These are phyloP conservation scores for Hypselothyrea guttata DNA, from an alignment of 2,888 invertebrate genomes.

Conservation along the genomic window DNA sequence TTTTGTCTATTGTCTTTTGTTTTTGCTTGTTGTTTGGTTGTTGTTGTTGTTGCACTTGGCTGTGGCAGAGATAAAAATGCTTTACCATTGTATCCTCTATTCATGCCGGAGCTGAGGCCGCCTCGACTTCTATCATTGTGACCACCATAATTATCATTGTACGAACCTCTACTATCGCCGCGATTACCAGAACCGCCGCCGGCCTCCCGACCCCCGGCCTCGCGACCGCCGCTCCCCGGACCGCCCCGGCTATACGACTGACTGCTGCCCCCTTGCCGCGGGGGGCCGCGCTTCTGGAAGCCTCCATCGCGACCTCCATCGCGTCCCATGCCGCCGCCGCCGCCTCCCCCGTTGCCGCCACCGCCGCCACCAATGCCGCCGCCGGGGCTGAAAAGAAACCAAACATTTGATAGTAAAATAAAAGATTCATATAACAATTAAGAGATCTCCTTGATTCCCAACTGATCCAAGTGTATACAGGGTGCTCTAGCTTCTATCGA, in stretches of 20 bases:
- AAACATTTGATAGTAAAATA: neutral
- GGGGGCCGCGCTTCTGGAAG: conserved; percentile 82
- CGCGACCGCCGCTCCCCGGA: conserved; percentile 57
- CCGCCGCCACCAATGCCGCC: conserved; percentile 50
- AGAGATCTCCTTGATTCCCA: too few relatives aligned
- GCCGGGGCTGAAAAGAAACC: conserved; percentile 62
- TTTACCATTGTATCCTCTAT: conserved; percentile 83
- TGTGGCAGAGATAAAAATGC: conserved; percentile 69
- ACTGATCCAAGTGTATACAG: too few relatives aligned
- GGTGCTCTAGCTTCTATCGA: too few relatives aligned
- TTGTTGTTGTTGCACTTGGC: conserved; percentile 41
- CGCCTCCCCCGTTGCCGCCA: conserved; percentile 38
- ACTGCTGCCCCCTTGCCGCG: conserved; percentile 82
- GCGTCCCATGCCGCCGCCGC: conserved; percentile 54
- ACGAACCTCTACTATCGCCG: conserved; percentile 81
- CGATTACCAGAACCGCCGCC: conserved; percentile 78
- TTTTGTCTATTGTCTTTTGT: conserved; percentile 40
- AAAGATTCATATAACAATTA: too few relatives aligned
- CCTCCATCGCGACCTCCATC: conserved; percentile 81
- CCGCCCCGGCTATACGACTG: conserved; percentile 65
- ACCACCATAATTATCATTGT: conserved; percentile 83
- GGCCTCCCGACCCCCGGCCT: conserved; percentile 59
- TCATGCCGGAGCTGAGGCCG: conserved; percentile 83
- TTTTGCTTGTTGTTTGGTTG: conserved; percentile 32
- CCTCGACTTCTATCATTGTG: conserved; percentile 83